Evolutionary conservation across 2,888 invertebrate genomes (phyloP).

Genomic region (Epiblema foenella): DNA sequence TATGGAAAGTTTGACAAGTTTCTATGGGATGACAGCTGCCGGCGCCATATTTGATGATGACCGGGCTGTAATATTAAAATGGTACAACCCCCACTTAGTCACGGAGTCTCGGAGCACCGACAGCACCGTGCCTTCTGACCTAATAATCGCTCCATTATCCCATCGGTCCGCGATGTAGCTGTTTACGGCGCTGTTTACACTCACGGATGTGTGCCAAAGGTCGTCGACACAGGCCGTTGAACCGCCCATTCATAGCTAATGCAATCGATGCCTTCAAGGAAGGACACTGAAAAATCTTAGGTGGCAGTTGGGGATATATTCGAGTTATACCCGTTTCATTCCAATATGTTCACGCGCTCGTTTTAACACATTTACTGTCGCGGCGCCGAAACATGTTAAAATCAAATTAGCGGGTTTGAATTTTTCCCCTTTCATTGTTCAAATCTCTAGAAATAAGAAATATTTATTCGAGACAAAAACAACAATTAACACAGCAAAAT

Average conservation of each 20-base stretch:
- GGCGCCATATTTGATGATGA: no score
- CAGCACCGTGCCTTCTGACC: neutral
- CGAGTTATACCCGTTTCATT: neutral
- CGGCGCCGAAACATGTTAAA: no score
- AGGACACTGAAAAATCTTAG: slow-evolving; percentile 1
- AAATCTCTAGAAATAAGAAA: no score
- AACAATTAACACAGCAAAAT: no score
- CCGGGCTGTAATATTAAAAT: no score
- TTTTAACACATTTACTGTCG: neutral
- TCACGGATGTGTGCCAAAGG: slow-evolving; percentile 26
- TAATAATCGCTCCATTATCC: slow-evolving; percentile 1
- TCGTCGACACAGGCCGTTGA: slow-evolving; percentile 9
- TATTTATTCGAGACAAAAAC: no score
- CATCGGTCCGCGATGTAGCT: neutral
- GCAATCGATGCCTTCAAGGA: slow-evolving; percentile 18
- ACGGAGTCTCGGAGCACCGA: neutral
- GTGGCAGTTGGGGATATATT: neutral
- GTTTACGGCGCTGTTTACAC: slow-evolving; percentile 13
- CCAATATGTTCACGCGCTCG: neutral
- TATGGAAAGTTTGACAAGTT: no score
- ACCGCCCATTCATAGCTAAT: slow-evolving; percentile 41
- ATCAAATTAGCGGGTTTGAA: no score
- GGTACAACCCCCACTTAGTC: no score
- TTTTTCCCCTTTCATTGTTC: no score
- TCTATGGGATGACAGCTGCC: no score